These are phyloP conservation scores for Parnassius mnemosyne DNA, from an alignment of 2,888 invertebrate species.

Conservation along the genomic window DNA sequence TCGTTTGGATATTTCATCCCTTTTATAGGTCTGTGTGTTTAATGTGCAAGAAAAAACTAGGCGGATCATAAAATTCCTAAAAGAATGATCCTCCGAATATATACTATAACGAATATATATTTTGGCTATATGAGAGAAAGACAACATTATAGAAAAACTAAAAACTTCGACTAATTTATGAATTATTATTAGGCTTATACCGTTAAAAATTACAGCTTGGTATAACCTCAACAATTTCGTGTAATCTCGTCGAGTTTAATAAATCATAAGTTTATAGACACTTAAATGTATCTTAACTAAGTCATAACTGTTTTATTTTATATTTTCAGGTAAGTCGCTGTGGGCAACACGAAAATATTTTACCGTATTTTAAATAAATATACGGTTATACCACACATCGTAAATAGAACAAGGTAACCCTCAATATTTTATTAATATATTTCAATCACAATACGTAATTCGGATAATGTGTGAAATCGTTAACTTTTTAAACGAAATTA, in stretches of 20 bases:
- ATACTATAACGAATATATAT: slow-evolving; percentile 5
- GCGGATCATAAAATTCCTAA: not conserved
- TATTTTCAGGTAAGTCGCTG: slow-evolving; percentile 41
- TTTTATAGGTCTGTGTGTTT: slow-evolving; percentile 10
- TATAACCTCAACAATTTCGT: slow-evolving; percentile 11
- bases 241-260: slow-evolving; percentile 12
- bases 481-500: too few relatives aligned
- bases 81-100: slow-evolving; percentile 7
- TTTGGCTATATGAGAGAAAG: slow-evolving; percentile 7
- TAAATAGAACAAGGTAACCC: slow-evolving; percentile 5
- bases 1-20: slow-evolving; percentile 9
- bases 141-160: not conserved
- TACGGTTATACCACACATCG: slow-evolving; percentile 15
- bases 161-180: not conserved
- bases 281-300: slow-evolving; percentile 36
- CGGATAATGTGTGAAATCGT: too few relatives aligned
- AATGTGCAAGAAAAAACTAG: slow-evolving; percentile 7
- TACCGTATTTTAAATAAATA: slow-evolving; percentile 6
- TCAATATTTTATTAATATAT: not conserved
- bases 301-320: slow-evolving; percentile 41
- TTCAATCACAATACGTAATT: too few relatives aligned
- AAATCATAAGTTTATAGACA: slow-evolving; percentile 37
- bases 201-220: slow-evolving; percentile 1
- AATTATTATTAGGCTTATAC: not conserved
- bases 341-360: slow-evolving; percentile 10